Conservation (phyloP, 2,888 invertebrate genomes). For the Andrena flavipes region DNA sequence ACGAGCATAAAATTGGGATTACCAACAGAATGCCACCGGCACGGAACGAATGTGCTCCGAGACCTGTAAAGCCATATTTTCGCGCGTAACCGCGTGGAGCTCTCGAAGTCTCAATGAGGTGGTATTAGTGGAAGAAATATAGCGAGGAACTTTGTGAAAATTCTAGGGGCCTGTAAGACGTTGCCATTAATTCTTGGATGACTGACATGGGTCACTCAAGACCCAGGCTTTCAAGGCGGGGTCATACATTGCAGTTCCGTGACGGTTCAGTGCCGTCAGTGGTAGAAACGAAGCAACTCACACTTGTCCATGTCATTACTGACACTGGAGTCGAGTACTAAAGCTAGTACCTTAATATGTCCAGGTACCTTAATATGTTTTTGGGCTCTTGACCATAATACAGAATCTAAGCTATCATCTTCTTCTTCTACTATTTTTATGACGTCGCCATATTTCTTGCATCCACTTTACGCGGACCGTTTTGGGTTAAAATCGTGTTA, state of each 20-base stretch:
- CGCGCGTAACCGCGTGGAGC: not conserved
- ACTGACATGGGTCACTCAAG: too few species aligned
- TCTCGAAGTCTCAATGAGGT: not conserved
- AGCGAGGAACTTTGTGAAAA: not conserved
- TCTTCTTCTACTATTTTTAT: not conserved
- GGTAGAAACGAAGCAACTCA: too few species aligned
- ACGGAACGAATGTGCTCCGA: not conserved
- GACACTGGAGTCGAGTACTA: too few species aligned
- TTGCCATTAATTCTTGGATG: too few species aligned
- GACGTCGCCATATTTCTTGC: not conserved
- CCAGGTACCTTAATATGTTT: too few species aligned
- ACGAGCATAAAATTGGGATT: slow-evolving; percentile 62
- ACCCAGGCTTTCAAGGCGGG: not conserved
- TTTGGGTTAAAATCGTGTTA: not conserved
- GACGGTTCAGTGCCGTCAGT: too few species aligned
- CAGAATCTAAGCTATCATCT: too few species aligned
- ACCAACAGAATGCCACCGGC: slow-evolving; percentile 27
- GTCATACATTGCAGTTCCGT: too few species aligned
- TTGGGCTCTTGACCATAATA: not conserved
- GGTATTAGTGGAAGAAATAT: not conserved
- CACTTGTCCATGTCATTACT: too few species aligned
- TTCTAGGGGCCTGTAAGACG: too few species aligned
- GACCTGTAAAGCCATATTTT: slow-evolving; percentile 1
- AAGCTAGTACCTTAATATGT: too few species aligned
- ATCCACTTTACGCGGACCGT: not conserved